A percentile compares a stretch with the other conserved stretches of the same genome.
Evolutionary conservation across 1,140 invertebrate genomes (phyloP).

Genomic region (Tetragnatha versicolor): DNA sequence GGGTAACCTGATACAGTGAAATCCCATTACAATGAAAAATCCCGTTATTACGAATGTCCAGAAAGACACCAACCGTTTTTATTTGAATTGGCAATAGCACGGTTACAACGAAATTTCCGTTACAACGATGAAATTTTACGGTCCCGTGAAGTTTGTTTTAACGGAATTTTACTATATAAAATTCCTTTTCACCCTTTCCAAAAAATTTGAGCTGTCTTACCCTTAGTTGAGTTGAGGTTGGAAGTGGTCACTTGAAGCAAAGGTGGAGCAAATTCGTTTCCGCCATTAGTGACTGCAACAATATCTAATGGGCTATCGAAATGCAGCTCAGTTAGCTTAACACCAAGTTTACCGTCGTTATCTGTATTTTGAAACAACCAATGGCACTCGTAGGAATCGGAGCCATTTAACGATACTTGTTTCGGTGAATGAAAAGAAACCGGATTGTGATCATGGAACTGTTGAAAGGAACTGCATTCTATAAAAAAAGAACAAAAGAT

Average conservation of each 20-base stretch:
- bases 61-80: too few species aligned
- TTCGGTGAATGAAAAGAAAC: neutral
- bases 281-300: slow-evolving; percentile 25
- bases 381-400: neutral
- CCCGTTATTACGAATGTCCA: too few species aligned
- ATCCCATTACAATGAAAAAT: too few species aligned
- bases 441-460: neutral
- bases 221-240: neutral
- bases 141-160: too few species aligned
- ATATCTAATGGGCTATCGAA: slow-evolving; percentile 27
- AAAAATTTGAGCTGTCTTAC: slow-evolving; percentile 5
- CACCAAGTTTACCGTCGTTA: neutral
- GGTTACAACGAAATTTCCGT: too few species aligned
- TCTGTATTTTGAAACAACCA: neutral
- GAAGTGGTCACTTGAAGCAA: slow-evolving; percentile 35
- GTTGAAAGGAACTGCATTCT: neutral
- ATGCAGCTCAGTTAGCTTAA: neutral
- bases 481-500: neutral
- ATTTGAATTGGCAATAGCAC: too few species aligned
- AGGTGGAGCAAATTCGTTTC: slow-evolving; percentile 1
- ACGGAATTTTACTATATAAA: too few species aligned
- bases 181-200: neutral
- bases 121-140: too few species aligned
- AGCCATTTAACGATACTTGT: slow-evolving; percentile 17
- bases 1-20: too few species aligned